phyloP scores from a whole-genome alignment of 2,113 vertebrate species.

The Symphodus melops region DNA sequence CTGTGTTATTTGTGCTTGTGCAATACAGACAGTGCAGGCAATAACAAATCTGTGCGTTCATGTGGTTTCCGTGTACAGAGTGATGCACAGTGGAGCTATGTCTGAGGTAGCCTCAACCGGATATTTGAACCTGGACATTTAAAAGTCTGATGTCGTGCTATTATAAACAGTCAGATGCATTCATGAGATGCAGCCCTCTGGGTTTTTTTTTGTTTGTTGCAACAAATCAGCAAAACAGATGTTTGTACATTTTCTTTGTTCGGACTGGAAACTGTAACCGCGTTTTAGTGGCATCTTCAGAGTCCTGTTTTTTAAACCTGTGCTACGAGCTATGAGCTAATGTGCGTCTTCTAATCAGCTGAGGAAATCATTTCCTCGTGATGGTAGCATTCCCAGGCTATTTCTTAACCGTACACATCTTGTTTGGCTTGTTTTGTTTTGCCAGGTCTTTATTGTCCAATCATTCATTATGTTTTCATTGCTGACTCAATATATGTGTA shows the following conservation, averaged over 20 bases:
- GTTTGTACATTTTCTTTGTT: slow-evolving; percentile 12
- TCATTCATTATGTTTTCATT: background rate
- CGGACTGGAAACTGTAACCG: background rate
- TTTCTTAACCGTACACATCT: slow-evolving; percentile 11
- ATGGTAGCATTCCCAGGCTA: slow-evolving; percentile 1
- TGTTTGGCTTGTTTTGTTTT: slow-evolving; percentile 11
- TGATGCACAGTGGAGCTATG: slow-evolving; percentile 24
- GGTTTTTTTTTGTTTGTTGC: slow-evolving; percentile 37
- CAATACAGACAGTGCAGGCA: slow-evolving; percentile 45
- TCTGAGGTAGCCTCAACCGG: slow-evolving; percentile 26
- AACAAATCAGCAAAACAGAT: slow-evolving; percentile 48
- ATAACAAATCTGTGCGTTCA: slow-evolving; percentile 26
- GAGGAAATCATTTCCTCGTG: slow-evolving; percentile 35
- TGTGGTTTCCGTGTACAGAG: slow-evolving; percentile 35
- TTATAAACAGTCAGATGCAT: slow-evolving; percentile 48
- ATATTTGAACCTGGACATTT: slow-evolving; percentile 51
- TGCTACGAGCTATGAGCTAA: background rate
- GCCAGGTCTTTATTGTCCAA: background rate
- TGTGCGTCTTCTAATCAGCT: slow-evolving; percentile 5
- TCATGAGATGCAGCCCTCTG: slow-evolving; percentile 40
- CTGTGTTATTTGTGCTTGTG: slow-evolving; percentile 57
- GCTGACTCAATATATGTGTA: background rate
- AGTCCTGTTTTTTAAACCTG: slow-evolving; percentile 29
- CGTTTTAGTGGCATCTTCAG: slow-evolving; percentile 47
- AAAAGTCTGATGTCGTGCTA: slow-evolving; percentile 44